These are phyloP conservation scores for Capitella teleta DNA, from an alignment of 1,140 invertebrate species.

Conservation along the genomic window DNA sequence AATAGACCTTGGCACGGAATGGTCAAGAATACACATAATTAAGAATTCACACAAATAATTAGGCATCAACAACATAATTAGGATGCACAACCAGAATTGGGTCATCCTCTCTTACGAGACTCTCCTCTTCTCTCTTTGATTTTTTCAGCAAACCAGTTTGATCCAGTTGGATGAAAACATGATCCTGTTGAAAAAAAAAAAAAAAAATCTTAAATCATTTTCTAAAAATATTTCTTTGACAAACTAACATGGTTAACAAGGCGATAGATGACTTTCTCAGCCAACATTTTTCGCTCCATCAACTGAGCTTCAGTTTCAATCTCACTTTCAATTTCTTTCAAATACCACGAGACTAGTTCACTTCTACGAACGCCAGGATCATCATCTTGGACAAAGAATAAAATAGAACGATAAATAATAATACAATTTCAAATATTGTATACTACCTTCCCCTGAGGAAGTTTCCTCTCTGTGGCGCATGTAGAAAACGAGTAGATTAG, in stretches of 20 bases:
- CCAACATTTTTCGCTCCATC: constrained; percentile 71
- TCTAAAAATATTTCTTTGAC: background rate
- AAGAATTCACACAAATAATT: constrained; percentile 2
- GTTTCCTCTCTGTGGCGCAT: constrained; percentile 73
- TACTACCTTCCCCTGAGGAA: constrained; percentile 45
- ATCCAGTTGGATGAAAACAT: constrained; percentile 80
- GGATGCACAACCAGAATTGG: constrained; percentile 87
- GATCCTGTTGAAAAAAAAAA: constrained; percentile 54
- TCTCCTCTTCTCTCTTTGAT: constrained; percentile 22
- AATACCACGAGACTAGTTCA: constrained; percentile 87
- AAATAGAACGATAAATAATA: background rate
- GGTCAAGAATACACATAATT: background rate
- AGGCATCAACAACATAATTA: constrained; percentile 72
- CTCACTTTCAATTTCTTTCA: constrained; percentile 74
- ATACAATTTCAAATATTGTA: background rate
- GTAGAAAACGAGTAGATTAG: constrained; percentile 79
- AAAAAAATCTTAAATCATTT: constrained; percentile 6
- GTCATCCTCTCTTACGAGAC: constrained; percentile 58
- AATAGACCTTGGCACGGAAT: background rate
- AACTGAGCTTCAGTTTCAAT: constrained; percentile 86
- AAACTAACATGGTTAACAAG: constrained; percentile 74
- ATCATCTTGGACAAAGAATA: constrained; percentile 8
- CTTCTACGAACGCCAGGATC: constrained; percentile 61
- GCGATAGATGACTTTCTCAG: constrained; percentile 92
- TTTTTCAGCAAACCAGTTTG: constrained; percentile 49